phyloP scores from a whole-genome alignment of 2,797 vertebrate species.

The Peromyscus eremicus region DNA sequence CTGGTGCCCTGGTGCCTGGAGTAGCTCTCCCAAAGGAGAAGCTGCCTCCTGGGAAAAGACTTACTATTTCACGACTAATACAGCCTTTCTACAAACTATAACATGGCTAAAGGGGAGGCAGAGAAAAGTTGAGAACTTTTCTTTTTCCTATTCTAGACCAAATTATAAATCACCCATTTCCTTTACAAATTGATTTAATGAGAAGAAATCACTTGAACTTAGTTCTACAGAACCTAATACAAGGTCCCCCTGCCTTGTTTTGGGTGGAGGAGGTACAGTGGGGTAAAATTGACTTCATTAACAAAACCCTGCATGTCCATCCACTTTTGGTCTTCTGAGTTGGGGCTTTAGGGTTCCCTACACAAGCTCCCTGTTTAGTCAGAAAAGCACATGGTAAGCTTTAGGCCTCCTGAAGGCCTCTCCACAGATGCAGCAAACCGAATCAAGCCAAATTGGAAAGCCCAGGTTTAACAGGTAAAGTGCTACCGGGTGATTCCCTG shows the following conservation, averaged over 20 bases:
- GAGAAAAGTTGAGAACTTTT: not conserved
- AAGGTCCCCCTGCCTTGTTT: not conserved
- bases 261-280: not conserved
- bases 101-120: not conserved
- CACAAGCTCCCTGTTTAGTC: not conserved
- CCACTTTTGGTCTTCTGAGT: not conserved
- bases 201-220: conserved; percentile 28
- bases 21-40: not conserved
- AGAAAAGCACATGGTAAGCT: not conserved
- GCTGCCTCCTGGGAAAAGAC: not conserved
- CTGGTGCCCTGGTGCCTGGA: not conserved
- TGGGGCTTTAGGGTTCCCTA: not conserved
- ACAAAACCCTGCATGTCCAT: not conserved
- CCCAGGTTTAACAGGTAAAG: no score
- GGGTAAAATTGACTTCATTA: conserved; percentile 12
- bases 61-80: not conserved
- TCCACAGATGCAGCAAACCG: no score
- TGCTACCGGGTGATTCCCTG: no score
- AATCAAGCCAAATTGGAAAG: no score
- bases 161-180: not conserved
- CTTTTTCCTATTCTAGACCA: not conserved
- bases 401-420: no score
- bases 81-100: not conserved
- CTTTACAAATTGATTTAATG: not conserved
- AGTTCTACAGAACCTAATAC: not conserved